phyloP scores from a whole-genome alignment of 2,113 vertebrate species.

The human (Homo sapiens) region GRCh38 chr14:78189001-78189500 shows the following conservation, averaged over 20 bases:
- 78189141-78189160: background rate
- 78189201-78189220: background rate
- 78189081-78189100: background rate
- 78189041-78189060: background rate
- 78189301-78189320: background rate
- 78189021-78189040: background rate
- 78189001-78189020: background rate
- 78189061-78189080: background rate
- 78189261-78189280: background rate
- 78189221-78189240: rapidly evolving
- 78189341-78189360: background rate
- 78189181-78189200: background rate
- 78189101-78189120: background rate
- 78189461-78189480: background rate
- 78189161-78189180: background rate
- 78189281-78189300: background rate
- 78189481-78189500: rapidly evolving
- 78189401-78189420: no score
- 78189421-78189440: background rate
- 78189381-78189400: background rate
- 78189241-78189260: background rate
- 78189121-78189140: background rate
- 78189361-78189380: background rate
- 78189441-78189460: background rate
- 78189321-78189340: background rate